A percentile compares a stretch with the other conserved stretches of the same genome.
Conservation (phyloP, 2,797 vertebrate genomes). For the Decapterus maruadsi region DNA sequence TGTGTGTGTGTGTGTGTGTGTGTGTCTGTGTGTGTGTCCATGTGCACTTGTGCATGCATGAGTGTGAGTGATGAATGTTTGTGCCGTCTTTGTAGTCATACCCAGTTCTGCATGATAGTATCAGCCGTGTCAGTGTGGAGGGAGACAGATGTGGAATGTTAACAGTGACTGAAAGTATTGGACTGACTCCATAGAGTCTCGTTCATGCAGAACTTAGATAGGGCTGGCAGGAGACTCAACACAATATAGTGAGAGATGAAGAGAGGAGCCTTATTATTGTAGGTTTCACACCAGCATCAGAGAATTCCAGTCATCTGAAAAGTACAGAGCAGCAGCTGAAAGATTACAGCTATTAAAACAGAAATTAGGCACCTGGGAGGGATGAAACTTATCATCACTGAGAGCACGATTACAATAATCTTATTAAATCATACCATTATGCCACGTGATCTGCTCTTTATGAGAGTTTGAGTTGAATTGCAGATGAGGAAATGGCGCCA, state of each 20-base stretch:
- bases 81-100: constrained; percentile 45
- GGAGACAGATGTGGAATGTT: constrained; percentile 80
- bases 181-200: constrained; percentile 74
- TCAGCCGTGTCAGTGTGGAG: constrained; percentile 66
- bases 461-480: neutral
- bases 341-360: constrained; percentile 58
- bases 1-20: constrained; percentile 21
- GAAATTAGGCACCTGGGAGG: constrained; percentile 37
- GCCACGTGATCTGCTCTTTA: constrained; percentile 8
- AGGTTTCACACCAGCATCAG: constrained; percentile 33
- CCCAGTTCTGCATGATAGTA: constrained; percentile 66
- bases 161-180: constrained; percentile 76
- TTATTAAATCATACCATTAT: constrained; percentile 48
- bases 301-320: constrained; percentile 48
- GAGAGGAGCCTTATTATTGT: constrained; percentile 41
- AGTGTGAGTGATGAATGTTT: constrained; percentile 44
- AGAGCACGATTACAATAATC: constrained; percentile 50
- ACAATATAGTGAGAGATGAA: constrained; percentile 41
- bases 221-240: constrained; percentile 57
- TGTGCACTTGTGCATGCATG: constrained; percentile 17
- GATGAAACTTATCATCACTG: constrained; percentile 45
- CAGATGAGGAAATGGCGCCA: constrained; percentile 56
- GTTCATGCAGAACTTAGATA: constrained; percentile 73
- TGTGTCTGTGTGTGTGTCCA: neutral
- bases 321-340: constrained; percentile 31